Conservation (phyloP, 2,888 invertebrate genomes). For the Ichneumoninae sp. region DNA sequence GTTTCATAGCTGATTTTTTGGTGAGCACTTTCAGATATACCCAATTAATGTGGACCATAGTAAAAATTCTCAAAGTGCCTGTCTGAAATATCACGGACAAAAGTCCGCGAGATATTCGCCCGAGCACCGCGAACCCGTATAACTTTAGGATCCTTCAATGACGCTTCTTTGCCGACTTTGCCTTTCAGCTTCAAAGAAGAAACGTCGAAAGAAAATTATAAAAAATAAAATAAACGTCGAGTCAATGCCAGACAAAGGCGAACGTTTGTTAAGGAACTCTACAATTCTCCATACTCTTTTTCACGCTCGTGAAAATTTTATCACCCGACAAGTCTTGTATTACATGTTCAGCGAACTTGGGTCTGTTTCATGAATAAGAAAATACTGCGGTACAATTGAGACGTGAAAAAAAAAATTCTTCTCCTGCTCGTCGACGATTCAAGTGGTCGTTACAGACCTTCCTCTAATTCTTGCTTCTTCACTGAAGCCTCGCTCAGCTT, state of each 20-base stretch:
- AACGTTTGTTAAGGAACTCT: conserved; percentile 26
- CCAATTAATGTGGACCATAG: background rate
- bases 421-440: conserved; percentile 20
- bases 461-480: background rate
- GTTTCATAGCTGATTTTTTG: conserved; percentile 86
- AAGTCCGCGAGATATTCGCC: conserved; percentile 15
- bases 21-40: conserved; percentile 83
- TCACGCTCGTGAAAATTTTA: conserved; percentile 50
- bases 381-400: conserved; percentile 21
- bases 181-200: background rate
- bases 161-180: conserved; percentile 17
- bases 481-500: conserved; percentile 15
- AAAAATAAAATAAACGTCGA: background rate
- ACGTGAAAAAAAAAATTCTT: conserved; percentile 28
- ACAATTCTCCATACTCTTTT: conserved; percentile 31
- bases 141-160: background rate
- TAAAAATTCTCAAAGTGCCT: background rate
- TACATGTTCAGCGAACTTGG: conserved; percentile 20
- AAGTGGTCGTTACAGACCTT: conserved; percentile 16
- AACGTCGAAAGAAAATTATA: conserved; percentile 7
- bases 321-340: conserved; percentile 18
- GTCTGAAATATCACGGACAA: background rate
- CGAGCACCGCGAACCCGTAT: conserved; percentile 6
- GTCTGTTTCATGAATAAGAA: conserved; percentile 43
- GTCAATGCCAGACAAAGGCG: conserved; percentile 34